Evolutionary conservation across 2,797 vertebrate species (phyloP), one percentile per base, ranked within the genome.

Genomic region (Babyrousa celebensis): DNA sequence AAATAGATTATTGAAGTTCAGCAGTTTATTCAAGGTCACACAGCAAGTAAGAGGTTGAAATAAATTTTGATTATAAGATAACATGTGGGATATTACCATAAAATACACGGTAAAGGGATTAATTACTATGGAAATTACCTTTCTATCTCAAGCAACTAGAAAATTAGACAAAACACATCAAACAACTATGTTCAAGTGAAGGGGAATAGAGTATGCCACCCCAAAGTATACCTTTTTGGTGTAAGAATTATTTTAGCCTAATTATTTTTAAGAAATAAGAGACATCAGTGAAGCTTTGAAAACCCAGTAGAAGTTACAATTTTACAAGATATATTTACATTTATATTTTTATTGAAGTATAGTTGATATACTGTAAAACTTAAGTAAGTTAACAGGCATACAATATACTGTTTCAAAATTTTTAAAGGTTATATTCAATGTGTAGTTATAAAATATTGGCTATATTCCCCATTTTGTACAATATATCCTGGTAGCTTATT

Each of bases 141-240:
- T 54, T 14, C 71, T 25, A 63, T 25, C 25, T 87, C 43, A 88
- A 80, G 67, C 29, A 88, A 87, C 75, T 88, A 87, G 56, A 54
- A 72, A 72, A 80, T 9, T 70, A 62, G 8, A 29, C 11, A 71
- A 85, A 92, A 86, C 23, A 88, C 27, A 70, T 60, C 54, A 40
- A 94, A 88, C 27, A 72, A 58, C 58, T 92, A 52, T 83, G 67
- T 75, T 68, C 12, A 93, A 21, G 36, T 70, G 65, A 85, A 70
- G 1, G 15, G 20, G 48, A 23, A 32, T 21, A 85, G 20, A 85
- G 54, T 68, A 36, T 70, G 48, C 65, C n/a, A 70, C 21, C 1
- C 15, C 48, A 36, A 85, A 54, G 65, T 36, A 56, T 85, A 23
- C 15, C 65, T 48, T 48, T 48, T 48, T 48, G 43, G 43, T 10